A percentile compares a stretch with the other conserved stretches of the same genome.
Conservation (phyloP, 2,888 invertebrate species). For the Hypselothyrea guttata region DNA sequence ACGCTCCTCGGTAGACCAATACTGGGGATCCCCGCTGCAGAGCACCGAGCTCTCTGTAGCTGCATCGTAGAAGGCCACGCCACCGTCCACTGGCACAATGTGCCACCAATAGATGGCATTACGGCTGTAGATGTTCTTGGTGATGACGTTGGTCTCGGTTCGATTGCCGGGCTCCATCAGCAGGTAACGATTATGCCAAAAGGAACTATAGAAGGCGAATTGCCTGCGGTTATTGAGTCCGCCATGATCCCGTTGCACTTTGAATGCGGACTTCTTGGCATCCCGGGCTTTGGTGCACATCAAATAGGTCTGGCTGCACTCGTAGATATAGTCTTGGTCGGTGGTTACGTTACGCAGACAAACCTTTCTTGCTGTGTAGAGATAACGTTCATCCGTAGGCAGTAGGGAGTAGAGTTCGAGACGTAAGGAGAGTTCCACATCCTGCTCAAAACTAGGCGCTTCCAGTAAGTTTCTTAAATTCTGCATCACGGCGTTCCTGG, state of each 20-base stretch:
- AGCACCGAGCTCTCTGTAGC: constrained; percentile 36
- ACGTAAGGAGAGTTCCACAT: constrained; percentile 28
- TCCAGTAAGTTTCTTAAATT: constrained; percentile 46
- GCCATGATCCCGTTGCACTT: constrained; percentile 44
- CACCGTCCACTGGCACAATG: constrained; percentile 37
- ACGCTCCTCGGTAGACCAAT: constrained; percentile 59
- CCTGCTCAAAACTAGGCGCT: constrained; percentile 30
- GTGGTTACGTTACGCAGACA: constrained; percentile 64
- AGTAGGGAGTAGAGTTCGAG: constrained; percentile 39
- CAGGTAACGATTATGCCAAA: constrained; percentile 66
- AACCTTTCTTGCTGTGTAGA: constrained; percentile 59
- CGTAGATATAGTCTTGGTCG: constrained; percentile 58
- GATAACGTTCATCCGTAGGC: constrained; percentile 47
- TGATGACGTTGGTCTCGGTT: constrained; percentile 30
- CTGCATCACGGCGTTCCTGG: constrained; percentile 20
- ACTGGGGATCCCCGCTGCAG: constrained; percentile 62
- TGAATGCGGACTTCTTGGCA: constrained; percentile 59
- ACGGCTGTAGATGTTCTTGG: constrained; percentile 68
- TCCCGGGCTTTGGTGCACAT: constrained; percentile 63
- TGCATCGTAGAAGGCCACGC: constrained; percentile 56
- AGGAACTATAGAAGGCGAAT: constrained; percentile 62
- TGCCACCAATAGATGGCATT: constrained; percentile 52
- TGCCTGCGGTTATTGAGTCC: constrained; percentile 29
- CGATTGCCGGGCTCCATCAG: constrained; percentile 33
- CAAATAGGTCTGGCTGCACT: constrained; percentile 69